phyloP scores from a whole-genome alignment of 2,113 vertebrate species.

The Odocoileus virginianus region DNA sequence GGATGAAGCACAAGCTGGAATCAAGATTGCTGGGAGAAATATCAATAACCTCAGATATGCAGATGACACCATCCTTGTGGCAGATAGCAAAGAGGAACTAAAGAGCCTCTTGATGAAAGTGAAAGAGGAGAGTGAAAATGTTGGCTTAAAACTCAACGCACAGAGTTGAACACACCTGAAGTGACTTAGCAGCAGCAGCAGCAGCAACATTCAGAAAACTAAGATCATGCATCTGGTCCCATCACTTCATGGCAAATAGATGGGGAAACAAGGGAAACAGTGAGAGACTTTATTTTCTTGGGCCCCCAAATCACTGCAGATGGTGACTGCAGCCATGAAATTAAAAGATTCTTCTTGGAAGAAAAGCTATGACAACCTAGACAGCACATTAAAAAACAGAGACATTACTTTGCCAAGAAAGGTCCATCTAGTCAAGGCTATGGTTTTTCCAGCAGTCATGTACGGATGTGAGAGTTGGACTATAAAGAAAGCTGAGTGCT shows the following conservation, averaged over 20 bases:
- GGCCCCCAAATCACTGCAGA: neutral
- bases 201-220: neutral
- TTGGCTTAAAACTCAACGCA: no score
- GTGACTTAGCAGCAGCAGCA: no score
- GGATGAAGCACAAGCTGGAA: neutral
- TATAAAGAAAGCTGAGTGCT: neutral
- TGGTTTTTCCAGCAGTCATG: neutral
- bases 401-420: neutral
- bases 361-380: neutral
- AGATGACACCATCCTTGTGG: neutral
- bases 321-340: neutral
- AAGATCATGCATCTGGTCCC: neutral
- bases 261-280: neutral
- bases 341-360: neutral
- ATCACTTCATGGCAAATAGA: neutral
- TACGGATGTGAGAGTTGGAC: neutral
- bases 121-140: neutral
- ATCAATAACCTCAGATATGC: neutral
- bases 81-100: neutral
- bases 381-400: neutral
- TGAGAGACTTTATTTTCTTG: neutral
- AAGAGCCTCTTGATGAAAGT: neutral
- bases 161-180: no score
- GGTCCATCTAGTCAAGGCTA: fast-evolving
- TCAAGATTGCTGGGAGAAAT: neutral